These are phyloP conservation scores for Amphimedon queenslandica DNA, from an alignment of 37 sponge, comb jelly and placozoan species.

Conservation along the genomic window DNA sequence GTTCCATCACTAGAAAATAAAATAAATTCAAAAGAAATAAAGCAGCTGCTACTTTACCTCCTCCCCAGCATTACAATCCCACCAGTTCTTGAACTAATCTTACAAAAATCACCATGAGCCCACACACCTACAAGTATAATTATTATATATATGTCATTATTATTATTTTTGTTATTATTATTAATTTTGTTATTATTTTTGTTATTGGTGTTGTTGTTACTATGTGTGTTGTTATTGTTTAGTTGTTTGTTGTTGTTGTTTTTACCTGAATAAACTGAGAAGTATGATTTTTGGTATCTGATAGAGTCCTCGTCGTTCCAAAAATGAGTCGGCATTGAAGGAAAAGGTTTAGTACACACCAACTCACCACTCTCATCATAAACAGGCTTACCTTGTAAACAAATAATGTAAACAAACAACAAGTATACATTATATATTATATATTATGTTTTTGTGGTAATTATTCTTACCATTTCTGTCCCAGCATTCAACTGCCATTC, in stretches of 20 bases:
- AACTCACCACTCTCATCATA: conserved; percentile 87
- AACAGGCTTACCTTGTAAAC: conserved; percentile 68
- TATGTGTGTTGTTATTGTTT: too few relatives aligned
- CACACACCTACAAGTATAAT: conserved; percentile 78
- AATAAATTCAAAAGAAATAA: not conserved
- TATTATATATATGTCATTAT: not conserved
- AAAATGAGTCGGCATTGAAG: conserved; percentile 94
- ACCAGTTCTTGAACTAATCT: conserved; percentile 77
- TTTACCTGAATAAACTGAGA: conserved; percentile 68
- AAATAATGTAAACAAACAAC: not conserved
- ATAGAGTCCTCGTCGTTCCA: conserved; percentile 88
- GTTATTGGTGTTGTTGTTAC: not conserved
- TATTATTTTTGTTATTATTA: too few relatives aligned
- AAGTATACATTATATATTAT: not conserved
- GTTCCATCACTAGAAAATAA: conserved; percentile 81
- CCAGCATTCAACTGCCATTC: conserved; percentile 93
- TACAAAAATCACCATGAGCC: conserved; percentile 96
- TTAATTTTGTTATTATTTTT: too few relatives aligned
- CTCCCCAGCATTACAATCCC: conserved; percentile 96
- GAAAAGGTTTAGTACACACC: conserved; percentile 93
- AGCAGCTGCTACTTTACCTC: conserved; percentile 22
- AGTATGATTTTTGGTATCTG: conserved; percentile 96
- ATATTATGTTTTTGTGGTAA: not conserved
- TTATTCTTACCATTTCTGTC: conserved; percentile 46
- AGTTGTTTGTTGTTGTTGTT: too few relatives aligned